Evolutionary conservation across 2,888 invertebrate species (phyloP).

Genomic region (Norana najaformis): DNA sequence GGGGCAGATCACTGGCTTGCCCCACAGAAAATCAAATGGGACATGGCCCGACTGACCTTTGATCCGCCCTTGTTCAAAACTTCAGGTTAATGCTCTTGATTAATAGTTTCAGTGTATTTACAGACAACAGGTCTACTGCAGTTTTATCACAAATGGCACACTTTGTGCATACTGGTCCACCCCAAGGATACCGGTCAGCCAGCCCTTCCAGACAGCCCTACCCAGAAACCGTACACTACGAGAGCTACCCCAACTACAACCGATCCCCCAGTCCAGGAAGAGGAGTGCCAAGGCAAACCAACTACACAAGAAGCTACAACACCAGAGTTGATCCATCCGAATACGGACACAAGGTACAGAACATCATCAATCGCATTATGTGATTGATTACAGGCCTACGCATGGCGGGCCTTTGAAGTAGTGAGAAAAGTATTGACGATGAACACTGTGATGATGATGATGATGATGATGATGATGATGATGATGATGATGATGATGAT

Average conservation of each 20-base stretch:
- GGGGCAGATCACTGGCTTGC: no score
- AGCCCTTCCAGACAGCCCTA: background rate
- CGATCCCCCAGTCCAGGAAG: background rate
- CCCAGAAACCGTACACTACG: background rate
- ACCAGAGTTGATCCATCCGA: background rate
- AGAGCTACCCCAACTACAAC: background rate
- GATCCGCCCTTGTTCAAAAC: background rate
- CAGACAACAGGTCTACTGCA: no score
- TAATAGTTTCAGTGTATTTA: background rate
- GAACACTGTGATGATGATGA: constrained; percentile 8
- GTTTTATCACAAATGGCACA: background rate
- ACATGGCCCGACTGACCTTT: no score
- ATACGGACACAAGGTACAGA: background rate
- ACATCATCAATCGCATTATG: background rate
- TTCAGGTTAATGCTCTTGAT: background rate
- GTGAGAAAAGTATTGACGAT: background rate
- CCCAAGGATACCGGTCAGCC: background rate
- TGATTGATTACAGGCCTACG: no score
- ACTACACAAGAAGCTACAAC: background rate
- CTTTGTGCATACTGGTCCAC: no score
- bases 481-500: background rate
- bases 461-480: background rate
- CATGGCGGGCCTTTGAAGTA: no score
- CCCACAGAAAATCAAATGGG: no score
- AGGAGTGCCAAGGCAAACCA: background rate